These are phyloP conservation scores for Macrotis lagotis DNA, from an alignment of 2,113 vertebrate genomes.

Conservation along the genomic window DNA sequence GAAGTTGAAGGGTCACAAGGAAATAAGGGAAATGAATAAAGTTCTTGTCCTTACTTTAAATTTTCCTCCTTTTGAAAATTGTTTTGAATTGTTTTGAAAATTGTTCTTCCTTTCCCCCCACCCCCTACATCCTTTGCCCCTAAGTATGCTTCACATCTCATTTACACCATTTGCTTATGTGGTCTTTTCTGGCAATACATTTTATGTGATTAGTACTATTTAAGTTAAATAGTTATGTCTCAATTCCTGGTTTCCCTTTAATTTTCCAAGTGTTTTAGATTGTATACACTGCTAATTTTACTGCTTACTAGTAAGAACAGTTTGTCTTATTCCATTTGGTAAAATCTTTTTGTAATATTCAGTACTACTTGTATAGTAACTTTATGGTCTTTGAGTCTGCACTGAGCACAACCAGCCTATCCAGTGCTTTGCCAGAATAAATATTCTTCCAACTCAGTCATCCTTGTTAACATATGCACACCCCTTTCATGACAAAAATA, in stretches of 20 bases:
- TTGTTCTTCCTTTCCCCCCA: neutral
- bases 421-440: conserved; percentile 61
- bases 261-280: conserved; percentile 73
- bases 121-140: neutral
- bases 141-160: conserved; percentile 25
- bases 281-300: conserved; percentile 70
- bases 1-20: neutral
- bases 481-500: neutral
- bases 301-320: conserved; percentile 59
- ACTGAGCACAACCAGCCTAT: conserved; percentile 56
- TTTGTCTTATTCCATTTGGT: conserved; percentile 65
- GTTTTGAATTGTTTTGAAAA: conserved; percentile 42
- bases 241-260: conserved; percentile 64
- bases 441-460: conserved; percentile 45
- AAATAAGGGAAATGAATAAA: conserved; percentile 4
- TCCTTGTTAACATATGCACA: conserved; percentile 7
- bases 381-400: conserved; percentile 33
- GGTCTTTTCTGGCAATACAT: conserved; percentile 43
- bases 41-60: conserved; percentile 6
- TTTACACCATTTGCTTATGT: conserved; percentile 67
- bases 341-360: conserved; percentile 61
- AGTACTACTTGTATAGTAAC: conserved; percentile 48
- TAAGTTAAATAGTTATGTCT: conserved; percentile 69
- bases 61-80: conserved; percentile 31
- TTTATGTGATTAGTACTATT: conserved; percentile 68